Conservation (phyloP, 2,797 vertebrate species). For the Lagocephalus sceleratus region DNA sequence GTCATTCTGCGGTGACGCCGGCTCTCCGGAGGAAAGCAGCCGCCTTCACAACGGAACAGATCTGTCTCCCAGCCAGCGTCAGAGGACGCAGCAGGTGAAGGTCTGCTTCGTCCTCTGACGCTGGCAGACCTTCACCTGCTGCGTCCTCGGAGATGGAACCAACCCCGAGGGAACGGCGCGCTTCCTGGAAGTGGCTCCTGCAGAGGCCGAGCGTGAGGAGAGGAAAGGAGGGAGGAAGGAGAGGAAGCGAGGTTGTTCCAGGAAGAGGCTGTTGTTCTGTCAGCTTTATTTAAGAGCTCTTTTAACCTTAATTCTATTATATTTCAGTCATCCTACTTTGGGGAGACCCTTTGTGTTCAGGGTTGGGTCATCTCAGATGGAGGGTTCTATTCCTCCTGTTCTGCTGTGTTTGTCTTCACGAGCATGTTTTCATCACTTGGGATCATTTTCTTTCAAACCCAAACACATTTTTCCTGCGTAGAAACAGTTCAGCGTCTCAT, state of each 20-base stretch:
- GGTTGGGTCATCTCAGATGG: no score
- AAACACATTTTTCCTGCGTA: no score
- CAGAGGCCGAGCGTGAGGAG: not conserved
- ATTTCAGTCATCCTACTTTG: conserved; percentile 8
- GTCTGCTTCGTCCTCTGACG: conserved; percentile 43
- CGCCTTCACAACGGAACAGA: conserved; percentile 42
- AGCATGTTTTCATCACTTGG: no score
- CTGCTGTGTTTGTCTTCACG: no score
- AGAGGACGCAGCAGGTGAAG: conserved; percentile 38
- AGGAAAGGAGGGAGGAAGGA: conserved; percentile 5
- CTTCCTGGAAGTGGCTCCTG: conserved; percentile 12
- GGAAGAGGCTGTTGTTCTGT: conserved; percentile 33
- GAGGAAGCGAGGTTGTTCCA: conserved; percentile 40
- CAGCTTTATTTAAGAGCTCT: conserved; percentile 56
- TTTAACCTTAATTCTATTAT: conserved; percentile 34
- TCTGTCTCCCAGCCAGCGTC: conserved; percentile 46
- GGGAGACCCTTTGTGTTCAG: no score
- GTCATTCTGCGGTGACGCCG: conserved; percentile 38
- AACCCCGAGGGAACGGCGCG: conserved; percentile 26
- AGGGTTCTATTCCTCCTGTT: no score
- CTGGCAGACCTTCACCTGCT: no score
- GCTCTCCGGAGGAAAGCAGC: conserved; percentile 35
- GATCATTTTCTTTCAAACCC: not conserved
- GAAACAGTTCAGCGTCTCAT: not conserved
- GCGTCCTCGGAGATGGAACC: no score